phyloP scores from a whole-genome alignment of 2,113 vertebrate genomes.

The Channa maculata region DNA sequence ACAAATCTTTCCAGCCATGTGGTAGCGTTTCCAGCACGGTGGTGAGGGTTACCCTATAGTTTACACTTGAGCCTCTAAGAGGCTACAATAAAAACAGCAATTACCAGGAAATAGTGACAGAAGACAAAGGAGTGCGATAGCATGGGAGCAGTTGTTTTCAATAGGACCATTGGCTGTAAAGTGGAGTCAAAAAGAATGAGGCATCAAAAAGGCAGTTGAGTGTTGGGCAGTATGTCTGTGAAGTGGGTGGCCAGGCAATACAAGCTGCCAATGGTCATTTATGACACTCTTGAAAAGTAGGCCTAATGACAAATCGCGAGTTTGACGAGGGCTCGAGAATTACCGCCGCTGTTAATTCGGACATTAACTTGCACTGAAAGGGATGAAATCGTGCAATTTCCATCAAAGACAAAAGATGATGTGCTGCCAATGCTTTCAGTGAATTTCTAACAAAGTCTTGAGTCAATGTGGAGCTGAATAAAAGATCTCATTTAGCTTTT shows the following conservation, averaged over 20 bases:
- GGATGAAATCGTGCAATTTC: constrained; percentile 45
- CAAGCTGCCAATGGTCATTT: constrained; percentile 53
- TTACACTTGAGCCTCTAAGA: constrained; percentile 70
- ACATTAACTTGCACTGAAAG: constrained; percentile 41
- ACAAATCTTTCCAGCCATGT: constrained; percentile 53
- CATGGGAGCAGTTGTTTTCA: constrained; percentile 64
- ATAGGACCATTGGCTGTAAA: constrained; percentile 65
- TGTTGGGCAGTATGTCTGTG: constrained; percentile 44
- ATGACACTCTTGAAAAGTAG: constrained; percentile 49
- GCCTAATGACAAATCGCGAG: constrained; percentile 56
- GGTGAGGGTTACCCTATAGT: constrained; percentile 58
- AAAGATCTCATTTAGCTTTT: constrained; percentile 75
- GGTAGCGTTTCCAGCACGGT: constrained; percentile 48
- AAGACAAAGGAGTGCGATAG: constrained; percentile 67
- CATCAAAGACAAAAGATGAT: constrained; percentile 30
- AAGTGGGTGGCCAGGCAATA: constrained; percentile 49
- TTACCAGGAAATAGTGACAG: constrained; percentile 70
- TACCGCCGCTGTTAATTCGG: constrained; percentile 26
- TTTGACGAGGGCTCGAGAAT: constrained; percentile 36
- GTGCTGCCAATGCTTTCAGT: constrained; percentile 54
- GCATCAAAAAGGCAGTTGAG: constrained; percentile 66
- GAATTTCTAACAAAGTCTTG: constrained; percentile 55
- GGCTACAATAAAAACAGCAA: constrained; percentile 74
- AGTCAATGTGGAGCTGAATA: constrained; percentile 59
- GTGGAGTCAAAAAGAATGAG: constrained; percentile 69